Conservation (phyloP, 2,888 invertebrate genomes). For the Amphipoea lucens region DNA sequence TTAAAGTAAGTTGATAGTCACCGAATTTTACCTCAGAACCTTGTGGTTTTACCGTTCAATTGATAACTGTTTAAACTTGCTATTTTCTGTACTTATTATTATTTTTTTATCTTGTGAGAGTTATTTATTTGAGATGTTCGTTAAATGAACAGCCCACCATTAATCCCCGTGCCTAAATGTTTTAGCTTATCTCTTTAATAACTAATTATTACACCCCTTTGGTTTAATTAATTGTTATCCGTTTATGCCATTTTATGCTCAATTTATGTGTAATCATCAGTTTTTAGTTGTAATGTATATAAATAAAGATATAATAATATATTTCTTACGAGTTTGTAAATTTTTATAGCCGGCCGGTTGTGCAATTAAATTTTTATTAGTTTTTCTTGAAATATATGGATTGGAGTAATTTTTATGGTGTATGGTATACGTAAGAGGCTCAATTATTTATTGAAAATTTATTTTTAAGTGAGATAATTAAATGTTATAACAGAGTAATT, state of each 20-base stretch:
- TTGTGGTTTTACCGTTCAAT: conserved; percentile 49
- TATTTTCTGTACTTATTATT: conserved; percentile 48
- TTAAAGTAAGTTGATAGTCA: conserved; percentile 67
- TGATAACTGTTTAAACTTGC: conserved; percentile 30
- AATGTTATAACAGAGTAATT: conserved; percentile 52
- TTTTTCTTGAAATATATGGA: conserved; percentile 71
- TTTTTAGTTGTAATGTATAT: conserved; percentile 71
- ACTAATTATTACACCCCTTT: conserved; percentile 34
- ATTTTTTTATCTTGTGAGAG: conserved; percentile 20
- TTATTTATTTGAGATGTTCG: conserved; percentile 57
- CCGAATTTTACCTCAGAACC: conserved; percentile 77
- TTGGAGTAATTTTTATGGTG: conserved; percentile 76
- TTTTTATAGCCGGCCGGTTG: conserved; percentile 86
- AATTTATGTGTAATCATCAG: conserved; percentile 62
- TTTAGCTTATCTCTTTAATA: conserved; percentile 51
- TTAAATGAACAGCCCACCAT: conserved; percentile 62
- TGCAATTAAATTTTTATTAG: conserved; percentile 84
- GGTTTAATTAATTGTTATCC: conserved; percentile 56
- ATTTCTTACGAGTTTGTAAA: conserved; percentile 75
- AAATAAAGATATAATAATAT: conserved; percentile 66
- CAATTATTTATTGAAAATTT: conserved; percentile 76
- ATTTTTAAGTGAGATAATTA: conserved; percentile 54
- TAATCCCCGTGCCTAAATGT: conserved; percentile 57
- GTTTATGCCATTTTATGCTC: conserved; percentile 66
- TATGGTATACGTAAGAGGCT: conserved; percentile 81